Evolutionary conservation across 1,140 invertebrate genomes (phyloP).

Genomic region (Habropoda laboriosa): DNA sequence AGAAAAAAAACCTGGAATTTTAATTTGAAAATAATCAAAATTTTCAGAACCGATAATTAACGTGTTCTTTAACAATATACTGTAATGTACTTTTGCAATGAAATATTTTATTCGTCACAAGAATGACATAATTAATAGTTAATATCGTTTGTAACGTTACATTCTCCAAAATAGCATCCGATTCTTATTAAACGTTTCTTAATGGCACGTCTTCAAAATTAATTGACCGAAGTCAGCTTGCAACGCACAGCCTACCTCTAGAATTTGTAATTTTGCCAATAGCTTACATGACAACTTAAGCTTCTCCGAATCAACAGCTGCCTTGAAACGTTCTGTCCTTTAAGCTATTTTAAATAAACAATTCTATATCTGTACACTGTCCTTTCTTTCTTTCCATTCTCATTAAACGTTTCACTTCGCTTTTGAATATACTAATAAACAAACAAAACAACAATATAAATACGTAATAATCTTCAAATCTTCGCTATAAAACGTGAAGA

Average conservation of each 20-base stretch:
- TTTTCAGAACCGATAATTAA: too few relatives aligned
- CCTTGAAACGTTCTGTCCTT: conserved; percentile 15
- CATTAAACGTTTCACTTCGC: not conserved
- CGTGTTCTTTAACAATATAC: too few relatives aligned
- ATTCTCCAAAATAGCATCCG: not conserved
- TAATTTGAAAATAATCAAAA: too few relatives aligned
- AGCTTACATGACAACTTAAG: conserved; percentile 3
- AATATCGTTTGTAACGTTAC: too few relatives aligned
- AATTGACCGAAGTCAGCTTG: not conserved
- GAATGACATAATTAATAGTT: too few relatives aligned
- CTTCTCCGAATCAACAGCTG: not conserved
- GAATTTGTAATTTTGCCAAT: conserved; percentile 31
- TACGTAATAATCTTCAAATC: too few relatives aligned
- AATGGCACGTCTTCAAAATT: not conserved
- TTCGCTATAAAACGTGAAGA: too few relatives aligned
- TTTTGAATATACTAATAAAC: not conserved
- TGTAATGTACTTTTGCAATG: too few relatives aligned
- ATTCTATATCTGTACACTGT: not conserved
- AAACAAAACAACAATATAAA: too few relatives aligned
- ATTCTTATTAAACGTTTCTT: not conserved
- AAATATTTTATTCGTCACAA: too few relatives aligned
- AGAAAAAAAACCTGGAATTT: too few relatives aligned
- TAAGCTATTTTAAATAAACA: conserved; percentile 26
- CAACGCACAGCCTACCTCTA: not conserved
- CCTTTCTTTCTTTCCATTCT: not conserved